Evolutionary conservation across 2,797 vertebrate genomes (phyloP).

Genomic region (Dipus sagitta): DNA sequence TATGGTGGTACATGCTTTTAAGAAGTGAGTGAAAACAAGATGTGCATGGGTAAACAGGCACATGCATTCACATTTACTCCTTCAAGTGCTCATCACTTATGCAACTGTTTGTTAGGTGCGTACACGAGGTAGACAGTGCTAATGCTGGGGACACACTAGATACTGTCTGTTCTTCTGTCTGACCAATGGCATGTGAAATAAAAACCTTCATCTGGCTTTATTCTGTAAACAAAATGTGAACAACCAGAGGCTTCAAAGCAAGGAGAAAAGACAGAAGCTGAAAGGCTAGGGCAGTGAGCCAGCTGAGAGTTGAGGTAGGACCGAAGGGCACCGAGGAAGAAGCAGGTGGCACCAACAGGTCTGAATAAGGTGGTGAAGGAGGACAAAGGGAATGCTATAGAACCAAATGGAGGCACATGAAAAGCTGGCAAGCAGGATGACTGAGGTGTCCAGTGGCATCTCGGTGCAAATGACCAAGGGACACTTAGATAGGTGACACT

Average conservation of each 20-base stretch:
- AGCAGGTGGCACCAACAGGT: neutral
- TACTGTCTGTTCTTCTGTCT: neutral
- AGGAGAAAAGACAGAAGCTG: constrained; percentile 2
- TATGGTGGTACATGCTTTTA: too few relatives aligned
- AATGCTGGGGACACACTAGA: neutral
- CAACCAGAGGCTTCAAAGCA: neutral
- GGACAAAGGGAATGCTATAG: neutral
- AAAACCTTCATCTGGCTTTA: neutral
- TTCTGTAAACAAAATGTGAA: constrained; percentile 41
- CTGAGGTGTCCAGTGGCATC: neutral
- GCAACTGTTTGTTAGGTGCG: neutral
- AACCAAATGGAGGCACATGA: neutral
- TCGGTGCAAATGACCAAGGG: neutral
- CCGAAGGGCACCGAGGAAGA: neutral
- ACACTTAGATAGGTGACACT: neutral
- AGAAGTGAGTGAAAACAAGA: constrained; percentile 5
- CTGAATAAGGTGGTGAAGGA: neutral
- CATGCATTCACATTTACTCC: neutral
- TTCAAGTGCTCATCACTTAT: neutral
- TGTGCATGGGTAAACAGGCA: neutral
- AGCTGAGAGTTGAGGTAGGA: neutral
- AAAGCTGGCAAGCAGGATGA: neutral
- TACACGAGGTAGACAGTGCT: neutral
- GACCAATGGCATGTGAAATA: too few relatives aligned
- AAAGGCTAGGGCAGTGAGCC: neutral